These are phyloP conservation scores for Pherbina coryleti DNA, from an alignment of 2,888 invertebrate genomes.

Conservation along the genomic window DNA sequence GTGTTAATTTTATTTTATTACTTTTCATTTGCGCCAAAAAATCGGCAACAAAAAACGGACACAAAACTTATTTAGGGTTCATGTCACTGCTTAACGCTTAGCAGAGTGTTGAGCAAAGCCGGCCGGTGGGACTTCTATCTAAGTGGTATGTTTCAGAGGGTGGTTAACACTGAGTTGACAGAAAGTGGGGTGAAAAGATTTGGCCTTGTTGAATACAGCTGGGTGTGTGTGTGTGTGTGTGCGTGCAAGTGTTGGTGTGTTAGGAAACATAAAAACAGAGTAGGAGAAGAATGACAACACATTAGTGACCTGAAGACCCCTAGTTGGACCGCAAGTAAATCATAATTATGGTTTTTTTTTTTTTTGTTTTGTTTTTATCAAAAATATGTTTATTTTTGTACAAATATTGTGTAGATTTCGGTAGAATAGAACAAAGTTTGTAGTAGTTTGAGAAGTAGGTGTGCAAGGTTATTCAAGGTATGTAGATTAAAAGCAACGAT, in stretches of 20 bases:
- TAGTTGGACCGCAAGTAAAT: slow-evolving; percentile 8
- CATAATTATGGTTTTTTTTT: neutral
- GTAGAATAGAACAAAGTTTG: no score
- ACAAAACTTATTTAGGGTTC: slow-evolving; percentile 21
- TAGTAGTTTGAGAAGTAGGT: no score
- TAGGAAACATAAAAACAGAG: neutral
- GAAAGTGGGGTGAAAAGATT: neutral
- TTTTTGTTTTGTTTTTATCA: neutral
- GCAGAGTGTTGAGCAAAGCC: neutral
- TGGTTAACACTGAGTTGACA: neutral
- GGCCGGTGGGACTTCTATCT: neutral
- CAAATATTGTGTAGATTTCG: no score
- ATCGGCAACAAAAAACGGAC: slow-evolving; percentile 7
- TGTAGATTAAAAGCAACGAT: no score
- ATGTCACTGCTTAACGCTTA: neutral
- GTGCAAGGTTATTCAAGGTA: no score
- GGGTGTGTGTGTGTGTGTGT: no score
- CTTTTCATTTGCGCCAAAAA: slow-evolving; percentile 56
- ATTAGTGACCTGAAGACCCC: slow-evolving; percentile 3
- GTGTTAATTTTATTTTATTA: slow-evolving; percentile 64
- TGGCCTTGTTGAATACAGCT: neutral
- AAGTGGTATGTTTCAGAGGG: neutral
- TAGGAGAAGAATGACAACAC: slow-evolving; percentile 22
- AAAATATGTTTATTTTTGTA: no score
- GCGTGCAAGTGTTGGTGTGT: no score